phyloP scores from a whole-genome alignment of 2,797 vertebrate genomes.

The Rhincodon typus region DNA sequence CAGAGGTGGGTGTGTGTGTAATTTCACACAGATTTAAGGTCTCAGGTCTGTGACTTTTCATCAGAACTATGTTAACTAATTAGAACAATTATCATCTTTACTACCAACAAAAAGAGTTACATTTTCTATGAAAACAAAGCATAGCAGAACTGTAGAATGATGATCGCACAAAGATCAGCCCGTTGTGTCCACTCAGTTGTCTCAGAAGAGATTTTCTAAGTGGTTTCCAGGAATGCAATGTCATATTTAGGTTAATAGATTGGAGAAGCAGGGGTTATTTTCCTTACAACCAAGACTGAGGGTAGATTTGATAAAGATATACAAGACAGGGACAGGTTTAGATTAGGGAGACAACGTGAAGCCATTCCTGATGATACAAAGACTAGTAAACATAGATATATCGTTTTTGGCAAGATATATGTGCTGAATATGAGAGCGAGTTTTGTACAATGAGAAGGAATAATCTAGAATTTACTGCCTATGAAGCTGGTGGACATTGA shows the following conservation, averaged over 20 bases:
- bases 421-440: not conserved
- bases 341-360: not conserved
- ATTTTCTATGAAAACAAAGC: not conserved
- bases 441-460: not conserved
- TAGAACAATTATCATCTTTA: no score
- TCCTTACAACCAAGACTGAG: not conserved
- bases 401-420: not conserved
- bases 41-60: no score
- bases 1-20: no score
- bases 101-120: not conserved
- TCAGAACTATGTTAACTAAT: no score
- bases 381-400: not conserved
- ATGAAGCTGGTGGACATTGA: not conserved
- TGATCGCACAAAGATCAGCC: no score
- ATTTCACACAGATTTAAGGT: no score
- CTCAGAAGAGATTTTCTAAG: not conserved
- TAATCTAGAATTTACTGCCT: not conserved
- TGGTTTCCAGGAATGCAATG: not conserved
- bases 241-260: not conserved
- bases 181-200: no score
- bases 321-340: not conserved
- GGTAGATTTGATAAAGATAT: not conserved
- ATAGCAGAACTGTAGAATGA: not conserved
- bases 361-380: not conserved
- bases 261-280: not conserved